Conservation (phyloP, 2,113 vertebrate genomes). For the Tragelaphus buxtoni region DNA sequence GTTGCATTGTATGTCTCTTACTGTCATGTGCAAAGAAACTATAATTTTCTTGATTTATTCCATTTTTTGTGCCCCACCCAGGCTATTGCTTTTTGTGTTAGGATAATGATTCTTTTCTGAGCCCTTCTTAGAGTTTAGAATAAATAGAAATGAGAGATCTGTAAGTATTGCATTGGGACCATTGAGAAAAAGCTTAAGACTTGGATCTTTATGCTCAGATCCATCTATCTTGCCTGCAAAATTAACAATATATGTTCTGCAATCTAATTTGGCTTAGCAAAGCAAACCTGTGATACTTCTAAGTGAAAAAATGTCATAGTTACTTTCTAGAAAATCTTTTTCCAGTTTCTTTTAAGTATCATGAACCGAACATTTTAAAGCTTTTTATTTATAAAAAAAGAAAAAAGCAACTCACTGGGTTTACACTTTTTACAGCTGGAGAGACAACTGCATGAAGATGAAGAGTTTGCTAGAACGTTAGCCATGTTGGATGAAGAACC, state of each 20-base stretch:
- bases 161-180: not conserved
- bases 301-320: not conserved
- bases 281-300: not conserved
- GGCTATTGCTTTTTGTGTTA: not conserved
- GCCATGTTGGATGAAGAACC: conserved; percentile 93
- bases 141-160: not conserved
- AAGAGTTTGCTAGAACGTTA: conserved; percentile 94
- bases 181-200: not conserved
- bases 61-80: not conserved
- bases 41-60: not conserved
- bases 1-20: not conserved
- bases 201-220: not conserved
- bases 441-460: conserved; percentile 93
- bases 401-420: not conserved
- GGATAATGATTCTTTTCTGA: not conserved
- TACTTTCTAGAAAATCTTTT: not conserved
- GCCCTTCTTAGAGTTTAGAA: conserved; percentile 6
- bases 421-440: conserved; percentile 84
- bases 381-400: not conserved
- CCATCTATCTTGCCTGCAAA: not conserved
- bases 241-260: not conserved
- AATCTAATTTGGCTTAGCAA: not conserved
- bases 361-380: not conserved
- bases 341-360: conserved; percentile 18
- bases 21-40: not conserved